A percentile compares a stretch with the other conserved stretches of the same genome.
These are phyloP conservation scores for Lobophora halterata DNA, from an alignment of 2,888 invertebrate genomes.

Conservation along the genomic window DNA sequence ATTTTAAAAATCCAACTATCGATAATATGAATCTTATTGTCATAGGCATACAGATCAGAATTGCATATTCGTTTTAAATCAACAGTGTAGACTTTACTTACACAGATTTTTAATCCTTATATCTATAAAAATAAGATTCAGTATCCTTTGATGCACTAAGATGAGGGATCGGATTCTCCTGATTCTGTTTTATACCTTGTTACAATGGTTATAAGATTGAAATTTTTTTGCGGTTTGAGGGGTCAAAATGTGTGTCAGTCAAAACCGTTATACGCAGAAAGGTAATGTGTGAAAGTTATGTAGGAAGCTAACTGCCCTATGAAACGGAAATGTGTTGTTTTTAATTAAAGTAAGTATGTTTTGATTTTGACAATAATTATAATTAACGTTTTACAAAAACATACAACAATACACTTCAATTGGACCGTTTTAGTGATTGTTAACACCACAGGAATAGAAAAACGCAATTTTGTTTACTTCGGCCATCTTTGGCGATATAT, in stretches of 20 bases:
- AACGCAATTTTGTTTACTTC: too few species aligned
- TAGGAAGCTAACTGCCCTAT: conserved; percentile 10
- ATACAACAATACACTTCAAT: too few species aligned
- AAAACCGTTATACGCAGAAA: conserved; percentile 33
- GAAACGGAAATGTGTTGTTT: neutral
- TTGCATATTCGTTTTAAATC: conserved; percentile 1
- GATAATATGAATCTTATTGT: neutral
- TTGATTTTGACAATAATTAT: too few species aligned
- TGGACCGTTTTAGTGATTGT: too few species aligned
- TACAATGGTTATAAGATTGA: neutral
- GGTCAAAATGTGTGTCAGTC: conserved; percentile 34
- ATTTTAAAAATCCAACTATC: conserved; percentile 1
- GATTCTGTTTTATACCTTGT: conserved; percentile 1
- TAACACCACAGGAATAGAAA: too few species aligned
- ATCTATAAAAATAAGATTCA: neutral
- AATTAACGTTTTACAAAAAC: too few species aligned
- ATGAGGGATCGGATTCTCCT: neutral
- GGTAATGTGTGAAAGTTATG: conserved; percentile 41
- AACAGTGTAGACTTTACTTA: neutral
- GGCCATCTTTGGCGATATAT: too few species aligned
- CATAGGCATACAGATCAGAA: conserved; percentile 7
- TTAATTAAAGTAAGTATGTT: too few species aligned
- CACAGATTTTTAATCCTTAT: neutral
- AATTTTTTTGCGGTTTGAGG: conserved; percentile 3
- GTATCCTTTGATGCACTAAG: conserved; percentile 7